Base-by-base conservation (phyloP, 1,140 invertebrate genomes). In the Drosophila bipectinata region DNA sequence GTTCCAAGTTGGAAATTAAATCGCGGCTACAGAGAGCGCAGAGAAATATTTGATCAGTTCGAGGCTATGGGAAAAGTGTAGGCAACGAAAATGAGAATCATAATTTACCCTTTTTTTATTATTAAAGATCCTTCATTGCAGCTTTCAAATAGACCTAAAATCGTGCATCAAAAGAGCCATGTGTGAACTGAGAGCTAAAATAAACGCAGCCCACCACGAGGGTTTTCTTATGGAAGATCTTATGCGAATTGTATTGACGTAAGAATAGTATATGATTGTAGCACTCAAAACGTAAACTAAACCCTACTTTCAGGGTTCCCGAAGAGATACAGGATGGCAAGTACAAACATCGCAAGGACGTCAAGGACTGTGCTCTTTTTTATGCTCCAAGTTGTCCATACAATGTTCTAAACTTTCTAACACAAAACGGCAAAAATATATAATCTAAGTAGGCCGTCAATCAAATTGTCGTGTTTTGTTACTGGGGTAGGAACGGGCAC, bases 101-200 rank as follows among this genome's bases (percentile, higher is more conserved):
- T 4, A 3, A n/a, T 4, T 32, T 32, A 34, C 10, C 28, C 9
- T 34, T 34, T 3, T 34, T n/a, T 9, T 12, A 14, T 5, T 6
- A 41, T n/a, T 41, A 5, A 41, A 41, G 1, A 5, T 7, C n/a
- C 3, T 14, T 41, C 5, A 15, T 44, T 8, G 21, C 15, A 44
- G 82, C 2, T 87, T 87, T 34, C 66, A 67, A 12, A 5, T 87
- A 18, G 83, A 87, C 15, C 44, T 87, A 0, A 51, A 37, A 15
- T 62, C 82, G 10, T 85, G 82, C n/a, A 82, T 85, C 2, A 87
- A 87, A 14, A 72, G 82, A 1, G 82, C 74, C 0, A 85, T 85
- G 82, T 85, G 82, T 14, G 82, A 85, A 28, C 44, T 87, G 1
- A 41, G 49, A 15, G 62, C 66, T 6, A 64, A 37, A 8, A 34